phyloP scores from a whole-genome alignment of 2,888 invertebrate genomes.

The Emesis russula region DNA sequence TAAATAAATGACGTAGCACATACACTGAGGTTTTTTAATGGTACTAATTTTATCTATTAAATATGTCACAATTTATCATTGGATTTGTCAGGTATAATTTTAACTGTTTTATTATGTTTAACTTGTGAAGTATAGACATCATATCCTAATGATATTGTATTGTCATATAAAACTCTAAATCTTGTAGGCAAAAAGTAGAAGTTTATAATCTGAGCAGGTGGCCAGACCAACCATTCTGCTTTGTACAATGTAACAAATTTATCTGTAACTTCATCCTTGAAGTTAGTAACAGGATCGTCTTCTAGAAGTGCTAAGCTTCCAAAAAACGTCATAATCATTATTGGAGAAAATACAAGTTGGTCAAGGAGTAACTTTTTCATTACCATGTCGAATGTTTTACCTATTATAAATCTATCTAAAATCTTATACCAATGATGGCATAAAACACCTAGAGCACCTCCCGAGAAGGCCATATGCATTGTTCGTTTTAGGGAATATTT shows the following conservation, averaged over 20 bases:
- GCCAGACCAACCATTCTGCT: constrained; percentile 99
- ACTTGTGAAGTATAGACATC: constrained; percentile 99
- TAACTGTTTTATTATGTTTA: constrained; percentile 95
- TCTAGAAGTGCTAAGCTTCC: constrained; percentile 98
- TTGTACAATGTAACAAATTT: constrained; percentile 98
- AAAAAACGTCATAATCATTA: constrained; percentile 98
- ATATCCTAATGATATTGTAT: constrained; percentile 98
- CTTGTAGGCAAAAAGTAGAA: constrained; percentile 99
- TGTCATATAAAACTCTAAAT: constrained; percentile 99
- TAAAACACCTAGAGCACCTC: constrained; percentile 98
- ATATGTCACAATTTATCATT: constrained; percentile 23
- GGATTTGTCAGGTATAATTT: constrained; percentile 76
- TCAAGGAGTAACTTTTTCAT: constrained; percentile 98
- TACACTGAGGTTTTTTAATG: neutral
- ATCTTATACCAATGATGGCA: constrained; percentile 99
- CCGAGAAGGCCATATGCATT: constrained; percentile 98
- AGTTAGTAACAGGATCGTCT: constrained; percentile 96
- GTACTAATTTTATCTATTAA: neutral
- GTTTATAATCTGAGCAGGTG: constrained; percentile 99
- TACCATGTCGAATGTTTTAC: constrained; percentile 97
- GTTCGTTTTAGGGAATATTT: constrained; percentile 97
- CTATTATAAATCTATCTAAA: constrained; percentile 98
- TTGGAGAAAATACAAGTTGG: constrained; percentile 98
- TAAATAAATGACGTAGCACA: constrained; percentile 31
- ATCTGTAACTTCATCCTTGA: constrained; percentile 97